Evolutionary conservation across 2,113 vertebrate genomes (phyloP).

Genomic region (Gymnobelideus leadbeateri): DNA sequence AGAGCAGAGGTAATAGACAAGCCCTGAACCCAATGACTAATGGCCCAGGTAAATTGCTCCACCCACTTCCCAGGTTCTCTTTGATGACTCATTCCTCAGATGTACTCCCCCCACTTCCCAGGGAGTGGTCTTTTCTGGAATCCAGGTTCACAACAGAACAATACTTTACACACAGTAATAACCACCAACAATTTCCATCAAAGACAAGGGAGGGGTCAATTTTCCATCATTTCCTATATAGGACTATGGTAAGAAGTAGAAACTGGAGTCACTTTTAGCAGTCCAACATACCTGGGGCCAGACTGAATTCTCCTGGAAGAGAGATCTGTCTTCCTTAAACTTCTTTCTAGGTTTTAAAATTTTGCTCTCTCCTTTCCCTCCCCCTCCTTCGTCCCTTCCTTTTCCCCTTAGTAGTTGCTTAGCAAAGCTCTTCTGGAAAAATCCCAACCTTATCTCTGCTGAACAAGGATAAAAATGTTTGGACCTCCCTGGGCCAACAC

Average conservation of each 20-base stretch:
- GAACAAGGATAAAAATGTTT: neutral
- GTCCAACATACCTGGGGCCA: neutral
- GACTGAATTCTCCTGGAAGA: neutral
- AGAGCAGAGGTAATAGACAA: neutral
- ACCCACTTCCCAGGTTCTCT: neutral
- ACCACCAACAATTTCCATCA: neutral
- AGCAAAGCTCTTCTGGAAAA: conserved; percentile 3
- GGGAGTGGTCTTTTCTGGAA: neutral
- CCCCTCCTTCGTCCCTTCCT: neutral
- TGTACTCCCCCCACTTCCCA: neutral
- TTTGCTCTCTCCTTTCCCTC: neutral
- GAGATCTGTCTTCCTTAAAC: neutral
- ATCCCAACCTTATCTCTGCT: neutral
- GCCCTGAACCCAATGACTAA: neutral
- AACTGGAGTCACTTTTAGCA: neutral
- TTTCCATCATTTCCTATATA: neutral
- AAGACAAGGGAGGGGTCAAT: neutral
- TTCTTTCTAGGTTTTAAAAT: neutral
- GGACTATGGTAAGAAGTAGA: neutral
- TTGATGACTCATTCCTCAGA: neutral
- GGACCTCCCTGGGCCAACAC: neutral
- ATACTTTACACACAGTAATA: neutral
- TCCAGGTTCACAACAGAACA: neutral
- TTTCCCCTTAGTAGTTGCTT: neutral
- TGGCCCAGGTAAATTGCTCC: neutral